These are phyloP conservation scores for Lasioglossum leucozonium DNA, from an alignment of 2,888 invertebrate genomes.

Conservation along the genomic window DNA sequence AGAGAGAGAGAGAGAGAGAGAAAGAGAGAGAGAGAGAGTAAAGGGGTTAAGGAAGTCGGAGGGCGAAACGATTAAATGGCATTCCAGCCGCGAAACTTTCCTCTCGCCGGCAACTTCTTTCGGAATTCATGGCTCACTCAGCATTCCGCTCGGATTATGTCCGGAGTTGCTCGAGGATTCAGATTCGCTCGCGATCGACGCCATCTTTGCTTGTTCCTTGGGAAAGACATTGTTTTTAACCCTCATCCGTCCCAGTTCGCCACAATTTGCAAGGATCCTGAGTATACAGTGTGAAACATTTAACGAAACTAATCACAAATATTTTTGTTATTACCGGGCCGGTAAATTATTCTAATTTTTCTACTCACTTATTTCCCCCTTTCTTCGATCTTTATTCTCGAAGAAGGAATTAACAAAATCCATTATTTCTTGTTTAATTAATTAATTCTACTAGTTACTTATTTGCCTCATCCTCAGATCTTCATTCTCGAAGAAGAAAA, in stretches of 20 bases:
- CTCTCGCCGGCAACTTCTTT: slow-evolving; percentile 56
- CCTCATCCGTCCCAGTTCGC: not conserved
- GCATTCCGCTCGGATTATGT: slow-evolving; percentile 65
- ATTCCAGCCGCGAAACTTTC: slow-evolving; percentile 70
- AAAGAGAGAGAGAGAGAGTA: slow-evolving; percentile 16
- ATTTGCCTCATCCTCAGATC: too few species aligned
- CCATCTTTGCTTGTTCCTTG: not conserved
- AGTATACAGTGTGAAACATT: not conserved
- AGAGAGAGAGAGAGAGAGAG: slow-evolving; percentile 11
- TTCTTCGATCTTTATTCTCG: too few species aligned
- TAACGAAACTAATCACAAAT: not conserved
- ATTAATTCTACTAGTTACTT: not conserved
- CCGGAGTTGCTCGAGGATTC: slow-evolving; percentile 37
- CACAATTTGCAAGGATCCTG: not conserved
- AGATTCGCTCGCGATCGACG: slow-evolving; percentile 52
- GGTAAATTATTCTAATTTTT: not conserved
- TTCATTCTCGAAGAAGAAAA: too few species aligned
- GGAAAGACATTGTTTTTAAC: slow-evolving; percentile 16
- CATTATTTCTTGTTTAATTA: too few species aligned
- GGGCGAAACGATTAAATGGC: slow-evolving; percentile 72
- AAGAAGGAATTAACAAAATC: too few species aligned
- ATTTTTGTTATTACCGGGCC: not conserved
- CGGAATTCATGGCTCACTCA: slow-evolving; percentile 68
- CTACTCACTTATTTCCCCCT: not conserved
- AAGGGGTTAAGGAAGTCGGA: slow-evolving; percentile 63